Evolutionary conservation across 2,888 invertebrate genomes (phyloP), one percentile per base, ranked within the genome.

Genomic region (Gortyna flavago): DNA sequence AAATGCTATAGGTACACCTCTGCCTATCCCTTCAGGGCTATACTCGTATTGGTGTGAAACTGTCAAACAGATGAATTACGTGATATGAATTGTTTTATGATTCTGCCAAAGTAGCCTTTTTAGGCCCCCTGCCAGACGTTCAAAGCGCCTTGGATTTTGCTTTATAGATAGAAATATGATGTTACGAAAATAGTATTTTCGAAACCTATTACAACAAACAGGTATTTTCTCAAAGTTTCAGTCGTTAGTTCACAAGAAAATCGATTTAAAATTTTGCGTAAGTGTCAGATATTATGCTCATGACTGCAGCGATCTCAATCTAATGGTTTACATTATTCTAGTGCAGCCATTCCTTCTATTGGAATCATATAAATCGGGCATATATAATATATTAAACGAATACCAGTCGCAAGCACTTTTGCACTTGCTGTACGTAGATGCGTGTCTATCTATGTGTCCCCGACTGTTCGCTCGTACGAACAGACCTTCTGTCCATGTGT

Each of bases 401-500:
- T 66, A 16, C 65, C 16, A 66, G 9, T 41, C 66, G 2, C n/a
- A 9, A 1, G 18, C 32, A 41, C 11, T 1, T 25, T 6, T 32
- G 2, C 18, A 66, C 5, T n/a, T 9, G 18, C 41, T 29, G 29
- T 65, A 38, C 4, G 13, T 16, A 25, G 8, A 8, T 8, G 18
- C 5, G 65, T 65, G n/a, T 29, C n/a, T 2, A 11, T 21, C 6
- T 2, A 11, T 21, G 41, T 44, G 66, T 41, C 3, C 29, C 21
- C 21, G 5, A 21, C 44, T 68, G 5, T 18, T 44, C 7, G 4
- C 25, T 64, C 11, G 5, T 44, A 16, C 1, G 25, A n/a, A 5
- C 35, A 0, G 0, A 29, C 65, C 59, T 79, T 82, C 82, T 79
- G 59, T 13, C 35, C 51, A 6, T 18, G 18, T 35, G 44, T 51